These are phyloP conservation scores for Ephestia elutella DNA, from an alignment of 1,140 invertebrate genomes.

Conservation along the genomic window DNA sequence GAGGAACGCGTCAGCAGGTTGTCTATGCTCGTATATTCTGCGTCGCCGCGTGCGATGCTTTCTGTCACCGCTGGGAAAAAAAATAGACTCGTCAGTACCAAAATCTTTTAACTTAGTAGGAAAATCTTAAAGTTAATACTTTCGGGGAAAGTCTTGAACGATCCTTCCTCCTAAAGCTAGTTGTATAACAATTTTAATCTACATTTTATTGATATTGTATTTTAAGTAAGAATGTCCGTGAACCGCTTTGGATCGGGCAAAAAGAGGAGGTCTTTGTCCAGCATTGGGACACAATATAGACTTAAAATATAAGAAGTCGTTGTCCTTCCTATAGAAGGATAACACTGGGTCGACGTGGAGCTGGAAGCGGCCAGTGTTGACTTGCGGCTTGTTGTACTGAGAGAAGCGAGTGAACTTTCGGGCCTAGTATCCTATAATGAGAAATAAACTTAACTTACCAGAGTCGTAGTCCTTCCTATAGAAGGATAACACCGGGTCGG, in stretches of 20 bases:
- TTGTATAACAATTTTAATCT: no score
- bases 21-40: slow-evolving; percentile 11
- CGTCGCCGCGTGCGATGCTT: slow-evolving; percentile 1
- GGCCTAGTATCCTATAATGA: no score
- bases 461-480: slow-evolving; percentile 86
- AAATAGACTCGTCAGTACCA: not conserved
- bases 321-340: slow-evolving; percentile 89
- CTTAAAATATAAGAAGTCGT: no score
- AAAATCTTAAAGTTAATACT: no score
- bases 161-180: no score
- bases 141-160: no score
- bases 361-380: slow-evolving; percentile 89
- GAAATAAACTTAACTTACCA: slow-evolving; percentile 65
- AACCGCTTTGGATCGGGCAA: no score
- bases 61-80: slow-evolving; percentile 15
- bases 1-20: slow-evolving; percentile 15
- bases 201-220: no score
- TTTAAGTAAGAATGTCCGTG: no score
- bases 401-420: slow-evolving; percentile 84
- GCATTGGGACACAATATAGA: no score
- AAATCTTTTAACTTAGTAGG: not conserved
- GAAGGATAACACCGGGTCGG: slow-evolving; percentile 82
- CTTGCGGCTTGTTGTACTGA: slow-evolving; percentile 69
- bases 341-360: slow-evolving; percentile 79
- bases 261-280: no score